Percentiles rank a stretch among this genome's conserved stretches.
Conservation (phyloP, 2,888 invertebrate genomes). For the Acholoe squamosa region DNA sequence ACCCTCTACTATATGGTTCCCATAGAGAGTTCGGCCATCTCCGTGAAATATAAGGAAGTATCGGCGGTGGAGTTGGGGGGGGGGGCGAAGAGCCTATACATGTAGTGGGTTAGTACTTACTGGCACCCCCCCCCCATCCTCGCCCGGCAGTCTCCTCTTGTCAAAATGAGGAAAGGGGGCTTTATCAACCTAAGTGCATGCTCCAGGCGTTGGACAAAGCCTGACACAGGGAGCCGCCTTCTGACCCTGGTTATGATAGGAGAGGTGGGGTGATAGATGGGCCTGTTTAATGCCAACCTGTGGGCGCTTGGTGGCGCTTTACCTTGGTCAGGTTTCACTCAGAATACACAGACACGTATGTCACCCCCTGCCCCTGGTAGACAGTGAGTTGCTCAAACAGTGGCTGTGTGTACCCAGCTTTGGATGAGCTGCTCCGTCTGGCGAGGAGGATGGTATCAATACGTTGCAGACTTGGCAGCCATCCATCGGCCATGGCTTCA, state of each 20-base stretch:
- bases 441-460: too few relatives aligned
- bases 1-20: too few relatives aligned
- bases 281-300: background rate
- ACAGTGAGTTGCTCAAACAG: conserved; percentile 7
- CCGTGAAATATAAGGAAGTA: background rate
- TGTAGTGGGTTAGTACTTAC: background rate
- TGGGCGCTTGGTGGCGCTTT: background rate
- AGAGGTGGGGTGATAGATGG: background rate
- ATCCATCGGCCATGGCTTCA: too few relatives aligned
- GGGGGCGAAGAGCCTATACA: too few relatives aligned
- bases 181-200: conserved; percentile 41
- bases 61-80: background rate
- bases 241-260: background rate
- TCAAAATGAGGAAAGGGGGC: background rate
- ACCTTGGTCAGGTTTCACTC: conserved; percentile 18
- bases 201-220: background rate
- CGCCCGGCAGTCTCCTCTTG: background rate
- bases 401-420: background rate
- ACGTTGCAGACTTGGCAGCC: too few relatives aligned
- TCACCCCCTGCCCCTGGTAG: background rate
- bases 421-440: too few relatives aligned
- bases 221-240: background rate
- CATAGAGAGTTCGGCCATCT: background rate
- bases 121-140: background rate
- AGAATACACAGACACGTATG: background rate